phyloP scores from a whole-genome alignment of 2,888 invertebrate species.

The Strigamia transsilvanica region DNA sequence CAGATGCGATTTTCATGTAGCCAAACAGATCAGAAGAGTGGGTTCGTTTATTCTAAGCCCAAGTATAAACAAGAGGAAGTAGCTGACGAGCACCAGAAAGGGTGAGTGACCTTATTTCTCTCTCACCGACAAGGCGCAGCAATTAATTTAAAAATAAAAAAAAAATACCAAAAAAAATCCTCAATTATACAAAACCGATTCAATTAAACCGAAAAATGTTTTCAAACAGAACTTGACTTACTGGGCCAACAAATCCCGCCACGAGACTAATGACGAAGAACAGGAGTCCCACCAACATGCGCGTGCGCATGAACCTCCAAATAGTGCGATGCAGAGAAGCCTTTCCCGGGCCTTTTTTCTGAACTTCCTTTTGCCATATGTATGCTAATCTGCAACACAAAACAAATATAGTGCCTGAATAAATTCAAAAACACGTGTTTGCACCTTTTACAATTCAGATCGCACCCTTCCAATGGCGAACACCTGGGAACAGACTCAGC shows the following conservation, averaged over 20 bases:
- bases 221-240: slow-evolving; percentile 61
- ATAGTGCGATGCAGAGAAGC: slow-evolving; percentile 67
- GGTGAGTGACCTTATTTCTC: slow-evolving; percentile 19
- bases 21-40: not conserved
- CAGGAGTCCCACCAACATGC: slow-evolving; percentile 65
- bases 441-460: slow-evolving; percentile 68
- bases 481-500: slow-evolving; percentile 64
- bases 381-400: slow-evolving; percentile 65
- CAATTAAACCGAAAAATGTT: not conserved
- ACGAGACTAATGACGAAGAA: slow-evolving; percentile 64
- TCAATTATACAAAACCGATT: not conserved
- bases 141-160: not conserved
- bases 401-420: not conserved
- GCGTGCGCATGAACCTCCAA: slow-evolving; percentile 67
- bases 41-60: slow-evolving; percentile 6
- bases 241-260: slow-evolving; percentile 68
- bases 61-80: slow-evolving; percentile 19
- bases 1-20: slow-evolving; percentile 26
- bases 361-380: slow-evolving; percentile 68
- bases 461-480: slow-evolving; percentile 67
- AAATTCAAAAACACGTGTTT: slow-evolving; percentile 53
- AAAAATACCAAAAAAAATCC: not conserved
- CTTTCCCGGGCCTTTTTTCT: slow-evolving; percentile 64
- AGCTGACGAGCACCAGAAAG: slow-evolving; percentile 30
- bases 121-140: not conserved